phyloP scores from a whole-genome alignment of 2,888 invertebrate genomes.

The Plagodis pulveraria region DNA sequence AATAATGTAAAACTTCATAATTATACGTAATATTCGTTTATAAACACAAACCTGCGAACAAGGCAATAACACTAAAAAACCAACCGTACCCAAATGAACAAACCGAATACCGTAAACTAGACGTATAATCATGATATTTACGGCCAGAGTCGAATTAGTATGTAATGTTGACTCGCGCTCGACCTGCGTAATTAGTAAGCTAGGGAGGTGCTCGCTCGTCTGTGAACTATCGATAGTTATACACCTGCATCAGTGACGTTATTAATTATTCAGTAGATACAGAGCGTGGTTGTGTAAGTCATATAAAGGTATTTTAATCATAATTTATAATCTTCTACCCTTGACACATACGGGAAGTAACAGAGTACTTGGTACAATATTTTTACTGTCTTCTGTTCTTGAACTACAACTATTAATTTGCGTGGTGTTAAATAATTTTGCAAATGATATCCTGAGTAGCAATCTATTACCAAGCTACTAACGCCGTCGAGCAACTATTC shows the following conservation, averaged over 20 bases:
- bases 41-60: constrained; percentile 15
- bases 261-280: background rate
- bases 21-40: background rate
- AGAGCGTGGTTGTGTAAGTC: background rate
- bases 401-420: too few relatives aligned
- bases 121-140: constrained; percentile 34
- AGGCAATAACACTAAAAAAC: constrained; percentile 29
- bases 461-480: too few relatives aligned
- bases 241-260: background rate
- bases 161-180: constrained; percentile 24
- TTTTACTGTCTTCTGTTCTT: too few relatives aligned
- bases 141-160: constrained; percentile 3
- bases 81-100: constrained; percentile 22
- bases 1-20: too few relatives aligned
- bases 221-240: constrained; percentile 1
- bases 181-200: constrained; percentile 40
- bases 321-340: too few relatives aligned
- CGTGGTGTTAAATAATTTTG: too few relatives aligned
- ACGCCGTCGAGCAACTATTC: too few relatives aligned
- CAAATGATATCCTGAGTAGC: too few relatives aligned
- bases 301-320: too few relatives aligned
- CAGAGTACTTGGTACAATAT: too few relatives aligned
- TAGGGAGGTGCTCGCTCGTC: constrained; percentile 2
- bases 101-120: constrained; percentile 27
- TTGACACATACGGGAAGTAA: too few relatives aligned